Base-by-base conservation (phyloP, 53 echinoderm and acorn worm genomes). In the Paelopatides confundens region DNA sequence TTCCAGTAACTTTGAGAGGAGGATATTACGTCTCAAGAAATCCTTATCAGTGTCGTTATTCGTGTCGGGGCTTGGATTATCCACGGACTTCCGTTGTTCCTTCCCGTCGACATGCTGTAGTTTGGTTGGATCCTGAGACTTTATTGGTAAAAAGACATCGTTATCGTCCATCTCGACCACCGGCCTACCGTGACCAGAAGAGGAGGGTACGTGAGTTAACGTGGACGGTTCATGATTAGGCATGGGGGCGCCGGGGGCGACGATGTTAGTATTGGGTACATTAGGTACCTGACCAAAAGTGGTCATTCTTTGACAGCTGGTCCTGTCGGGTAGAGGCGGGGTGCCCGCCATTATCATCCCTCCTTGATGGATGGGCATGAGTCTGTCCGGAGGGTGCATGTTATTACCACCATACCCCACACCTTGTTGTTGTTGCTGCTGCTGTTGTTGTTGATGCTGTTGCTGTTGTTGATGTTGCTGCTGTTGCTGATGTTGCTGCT, bases 51-150 rank as follows among this genome's bases (percentile, higher is more conserved):
- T 69, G 33, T 90, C 93, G 9, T 93, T 94, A 62, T 94, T 95
- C 10, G 95, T 98, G 76, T 96, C 96, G 1, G 96, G 96, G 52
- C 96, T 96, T 0, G 93, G 89, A 48, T 95, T 96, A n/a, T 87
- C 90, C 3, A 26, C 68, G 63, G 66, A 78, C 54, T 3, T 69
- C 43, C 6, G 62, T 31, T 24, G 36, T 9, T 27, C 86, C 71
- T 33, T 71, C 71, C 17, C 70, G 11, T 13, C 71, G 71, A 24
- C 71, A 18, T 10, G 47, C 30, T 85, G 81, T 49, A 51, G 66
- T 6, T 33, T 49, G 32, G 85, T 86, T 26, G 65, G 78, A 65
- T 90, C 85, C 35, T 83, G 87, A 29, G 82, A 68, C 65, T 93
- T 89, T 33, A 82, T 86, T 12, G 96, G 92, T 34, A 93, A 89